Evolutionary conservation across 92 coral and sea anemone species (phyloP).

Genomic region (Pocillopora meandrina): DNA sequence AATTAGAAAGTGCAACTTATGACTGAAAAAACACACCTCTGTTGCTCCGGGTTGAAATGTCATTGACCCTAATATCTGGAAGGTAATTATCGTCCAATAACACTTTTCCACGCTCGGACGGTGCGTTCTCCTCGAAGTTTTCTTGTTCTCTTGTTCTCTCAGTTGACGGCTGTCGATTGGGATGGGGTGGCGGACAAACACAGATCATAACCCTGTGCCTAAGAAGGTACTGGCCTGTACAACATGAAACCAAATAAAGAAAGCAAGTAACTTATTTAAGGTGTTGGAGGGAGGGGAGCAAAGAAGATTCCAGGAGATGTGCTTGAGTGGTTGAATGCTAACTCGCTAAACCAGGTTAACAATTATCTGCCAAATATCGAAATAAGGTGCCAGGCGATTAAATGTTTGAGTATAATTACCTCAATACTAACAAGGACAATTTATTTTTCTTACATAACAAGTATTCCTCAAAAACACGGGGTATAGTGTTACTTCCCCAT

Average conservation of each 20-base stretch:
- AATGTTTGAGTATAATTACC: too few relatives aligned
- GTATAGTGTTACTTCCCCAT: too few relatives aligned
- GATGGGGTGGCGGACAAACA: conserved; percentile 49
- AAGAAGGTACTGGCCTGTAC: conserved; percentile 70
- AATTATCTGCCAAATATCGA: too few relatives aligned
- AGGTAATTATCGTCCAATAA: conserved; percentile 30
- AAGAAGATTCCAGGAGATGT: too few relatives aligned
- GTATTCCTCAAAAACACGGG: too few relatives aligned
- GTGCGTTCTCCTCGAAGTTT: not conserved
- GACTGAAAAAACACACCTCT: conserved; percentile 1
- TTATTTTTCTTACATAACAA: too few relatives aligned
- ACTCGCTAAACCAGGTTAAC: too few relatives aligned
- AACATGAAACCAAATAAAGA: not conserved
- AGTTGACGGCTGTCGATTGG: conserved; percentile 8
- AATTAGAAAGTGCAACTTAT: not conserved
- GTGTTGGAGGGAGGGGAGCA: too few relatives aligned
- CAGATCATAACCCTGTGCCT: conserved; percentile 72
- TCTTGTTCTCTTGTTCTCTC: not conserved
- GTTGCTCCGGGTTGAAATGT: conserved; percentile 41
- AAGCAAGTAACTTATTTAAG: too few relatives aligned
- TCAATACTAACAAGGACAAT: too few relatives aligned
- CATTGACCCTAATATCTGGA: conserved; percentile 58
- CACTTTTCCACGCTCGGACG: conserved; percentile 47
- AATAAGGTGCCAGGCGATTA: too few relatives aligned
- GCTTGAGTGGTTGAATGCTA: too few relatives aligned